phyloP scores from a whole-genome alignment of 2,888 invertebrate genomes.

The Thalpophila matura region DNA sequence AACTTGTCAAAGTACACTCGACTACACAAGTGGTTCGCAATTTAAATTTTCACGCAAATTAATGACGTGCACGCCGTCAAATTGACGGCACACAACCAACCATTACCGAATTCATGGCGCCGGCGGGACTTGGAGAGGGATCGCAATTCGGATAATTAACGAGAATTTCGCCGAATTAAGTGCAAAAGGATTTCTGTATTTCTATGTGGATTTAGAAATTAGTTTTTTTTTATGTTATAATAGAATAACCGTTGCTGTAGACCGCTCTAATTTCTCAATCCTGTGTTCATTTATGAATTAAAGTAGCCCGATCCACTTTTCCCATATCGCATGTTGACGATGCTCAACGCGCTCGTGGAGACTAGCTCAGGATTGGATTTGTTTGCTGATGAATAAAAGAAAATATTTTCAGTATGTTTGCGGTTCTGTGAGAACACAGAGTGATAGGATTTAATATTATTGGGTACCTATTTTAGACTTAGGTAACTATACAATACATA shows the following conservation, averaged over 20 bases:
- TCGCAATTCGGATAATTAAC: constrained; percentile 49
- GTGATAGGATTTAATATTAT: too few relatives aligned
- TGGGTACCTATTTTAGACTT: too few relatives aligned
- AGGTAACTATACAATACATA: too few relatives aligned
- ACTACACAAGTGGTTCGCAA: constrained; percentile 50
- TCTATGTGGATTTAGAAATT: constrained; percentile 18
- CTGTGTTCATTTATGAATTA: too few relatives aligned
- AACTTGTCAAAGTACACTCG: constrained; percentile 49
- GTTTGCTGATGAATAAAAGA: too few relatives aligned
- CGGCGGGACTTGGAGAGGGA: constrained; percentile 22
- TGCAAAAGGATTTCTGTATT: constrained; percentile 4
- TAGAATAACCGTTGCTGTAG: background rate
- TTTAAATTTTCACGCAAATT: constrained; percentile 62
- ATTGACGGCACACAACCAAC: constrained; percentile 55
- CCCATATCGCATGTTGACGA: too few relatives aligned
- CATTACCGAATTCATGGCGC: constrained; percentile 59
- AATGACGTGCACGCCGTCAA: constrained; percentile 59
- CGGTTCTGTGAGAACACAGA: too few relatives aligned
- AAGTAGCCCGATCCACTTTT: too few relatives aligned
- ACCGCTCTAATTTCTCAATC: background rate
- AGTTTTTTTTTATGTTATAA: background rate
- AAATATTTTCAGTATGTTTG: too few relatives aligned
- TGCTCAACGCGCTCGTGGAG: too few relatives aligned
- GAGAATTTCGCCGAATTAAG: constrained; percentile 44
- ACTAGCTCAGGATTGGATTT: too few relatives aligned